Evolutionary conservation across 2,113 vertebrate genomes (phyloP).

Genomic region (Mesoclemmys tuberculata): DNA sequence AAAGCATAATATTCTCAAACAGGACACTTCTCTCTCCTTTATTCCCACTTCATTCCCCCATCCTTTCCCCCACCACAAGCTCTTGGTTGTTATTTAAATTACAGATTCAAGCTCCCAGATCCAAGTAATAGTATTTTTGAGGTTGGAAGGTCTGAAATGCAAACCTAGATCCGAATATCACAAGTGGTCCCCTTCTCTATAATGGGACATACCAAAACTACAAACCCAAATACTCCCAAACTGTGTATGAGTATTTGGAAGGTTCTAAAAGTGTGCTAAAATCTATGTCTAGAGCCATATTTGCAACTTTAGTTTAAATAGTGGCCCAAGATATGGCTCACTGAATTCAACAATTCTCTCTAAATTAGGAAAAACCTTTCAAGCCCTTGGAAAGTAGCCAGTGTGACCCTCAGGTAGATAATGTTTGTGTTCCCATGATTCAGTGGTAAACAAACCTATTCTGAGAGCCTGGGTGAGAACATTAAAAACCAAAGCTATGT

Average conservation of each 20-base stretch:
- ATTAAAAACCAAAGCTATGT: conserved; percentile 16
- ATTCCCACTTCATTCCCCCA: neutral
- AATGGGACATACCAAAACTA: neutral
- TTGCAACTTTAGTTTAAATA: neutral
- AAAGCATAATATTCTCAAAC: conserved; percentile 1
- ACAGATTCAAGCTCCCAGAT: neutral
- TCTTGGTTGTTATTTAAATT: neutral
- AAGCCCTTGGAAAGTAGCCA: neutral
- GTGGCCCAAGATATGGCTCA: neutral
- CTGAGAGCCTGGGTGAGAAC: neutral
- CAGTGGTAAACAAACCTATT: neutral
- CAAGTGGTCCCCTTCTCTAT: neutral
- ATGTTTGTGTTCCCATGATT: neutral
- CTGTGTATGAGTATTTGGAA: neutral
- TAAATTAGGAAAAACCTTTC: neutral
- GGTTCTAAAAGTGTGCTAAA: neutral
- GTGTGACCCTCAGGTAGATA: neutral
- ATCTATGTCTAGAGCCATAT: neutral
- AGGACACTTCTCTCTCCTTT: conserved; percentile 5
- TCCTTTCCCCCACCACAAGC: neutral
- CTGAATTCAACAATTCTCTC: neutral
- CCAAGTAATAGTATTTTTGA: neutral
- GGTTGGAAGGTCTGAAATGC: neutral
- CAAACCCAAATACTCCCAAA: neutral
- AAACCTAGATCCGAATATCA: neutral